phyloP scores from a whole-genome alignment of 2,797 vertebrate genomes.

The Gobio occitaniae region DNA sequence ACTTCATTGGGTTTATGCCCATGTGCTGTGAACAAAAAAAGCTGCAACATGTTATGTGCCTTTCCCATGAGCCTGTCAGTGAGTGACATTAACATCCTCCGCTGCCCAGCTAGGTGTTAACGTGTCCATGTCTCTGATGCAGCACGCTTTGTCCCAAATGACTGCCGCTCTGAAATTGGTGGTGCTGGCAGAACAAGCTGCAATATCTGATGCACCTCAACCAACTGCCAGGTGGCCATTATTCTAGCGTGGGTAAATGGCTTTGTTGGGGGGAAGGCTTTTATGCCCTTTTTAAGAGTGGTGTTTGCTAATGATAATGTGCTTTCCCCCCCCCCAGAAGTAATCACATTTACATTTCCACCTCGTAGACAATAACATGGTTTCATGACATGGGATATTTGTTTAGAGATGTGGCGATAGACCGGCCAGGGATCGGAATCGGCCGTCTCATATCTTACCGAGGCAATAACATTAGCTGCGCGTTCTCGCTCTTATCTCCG shows the following conservation, averaged over 20 bases:
- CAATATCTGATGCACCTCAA: constrained; percentile 13
- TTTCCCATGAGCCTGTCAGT: constrained; percentile 18
- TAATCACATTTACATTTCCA: neutral
- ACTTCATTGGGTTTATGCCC: constrained; percentile 18
- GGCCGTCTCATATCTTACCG: too few species aligned
- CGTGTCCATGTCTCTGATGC: constrained; percentile 31
- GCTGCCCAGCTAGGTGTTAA: constrained; percentile 30
- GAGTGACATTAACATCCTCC: constrained; percentile 30
- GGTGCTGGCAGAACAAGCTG: constrained; percentile 27
- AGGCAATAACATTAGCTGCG: too few species aligned
- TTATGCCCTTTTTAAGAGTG: constrained; percentile 13
- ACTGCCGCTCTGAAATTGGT: neutral
- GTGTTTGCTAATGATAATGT: neutral
- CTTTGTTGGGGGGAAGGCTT: neutral
- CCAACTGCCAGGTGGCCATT: constrained; percentile 27
- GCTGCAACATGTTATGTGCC: constrained; percentile 11
- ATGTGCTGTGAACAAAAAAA: constrained; percentile 34
- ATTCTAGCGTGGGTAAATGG: neutral
- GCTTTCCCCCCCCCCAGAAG: neutral
- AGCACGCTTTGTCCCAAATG: constrained; percentile 22
- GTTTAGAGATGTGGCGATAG: too few species aligned
- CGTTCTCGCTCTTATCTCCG: too few species aligned
- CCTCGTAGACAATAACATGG: neutral
- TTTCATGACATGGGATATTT: too few species aligned
- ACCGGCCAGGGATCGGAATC: too few species aligned